These are phyloP conservation scores for Daubentonia madagascariensis DNA, from an alignment of 2,113 vertebrate genomes.

Conservation along the genomic window DNA sequence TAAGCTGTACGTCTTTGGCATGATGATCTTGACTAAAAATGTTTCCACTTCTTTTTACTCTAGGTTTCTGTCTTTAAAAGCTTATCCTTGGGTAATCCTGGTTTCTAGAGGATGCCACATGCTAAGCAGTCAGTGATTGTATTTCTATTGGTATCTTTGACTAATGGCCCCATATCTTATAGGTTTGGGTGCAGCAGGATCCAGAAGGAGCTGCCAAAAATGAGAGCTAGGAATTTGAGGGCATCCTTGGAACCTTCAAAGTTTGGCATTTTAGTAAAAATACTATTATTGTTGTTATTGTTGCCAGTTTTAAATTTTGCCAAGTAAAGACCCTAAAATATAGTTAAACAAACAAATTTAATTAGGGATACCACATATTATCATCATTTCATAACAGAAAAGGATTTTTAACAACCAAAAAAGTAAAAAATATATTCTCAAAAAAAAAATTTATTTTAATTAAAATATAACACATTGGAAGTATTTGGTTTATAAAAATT, in stretches of 20 bases:
- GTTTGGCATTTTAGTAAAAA: neutral
- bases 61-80: neutral
- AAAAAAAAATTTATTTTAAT: neutral
- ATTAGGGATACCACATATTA: neutral
- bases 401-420: neutral
- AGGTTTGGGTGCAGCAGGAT: neutral
- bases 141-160: neutral
- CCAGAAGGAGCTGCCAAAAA: neutral
- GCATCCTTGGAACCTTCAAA: neutral
- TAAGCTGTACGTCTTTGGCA: neutral
- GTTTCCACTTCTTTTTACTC: neutral
- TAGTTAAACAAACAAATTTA: neutral
- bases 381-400: neutral
- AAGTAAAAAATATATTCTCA: neutral
- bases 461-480: neutral
- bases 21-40: neutral
- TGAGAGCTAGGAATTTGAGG: neutral
- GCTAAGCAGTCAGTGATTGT: neutral
- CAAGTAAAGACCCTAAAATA: neutral
- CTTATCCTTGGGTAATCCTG: neutral
- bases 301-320: neutral
- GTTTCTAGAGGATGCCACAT: neutral
- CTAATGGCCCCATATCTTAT: neutral
- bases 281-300: neutral
- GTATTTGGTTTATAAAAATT: neutral